A percentile compares a stretch with the other conserved stretches of the same genome.
Conservation (phyloP, 2,888 invertebrate species). For the Sminthurinus aureus region DNA sequence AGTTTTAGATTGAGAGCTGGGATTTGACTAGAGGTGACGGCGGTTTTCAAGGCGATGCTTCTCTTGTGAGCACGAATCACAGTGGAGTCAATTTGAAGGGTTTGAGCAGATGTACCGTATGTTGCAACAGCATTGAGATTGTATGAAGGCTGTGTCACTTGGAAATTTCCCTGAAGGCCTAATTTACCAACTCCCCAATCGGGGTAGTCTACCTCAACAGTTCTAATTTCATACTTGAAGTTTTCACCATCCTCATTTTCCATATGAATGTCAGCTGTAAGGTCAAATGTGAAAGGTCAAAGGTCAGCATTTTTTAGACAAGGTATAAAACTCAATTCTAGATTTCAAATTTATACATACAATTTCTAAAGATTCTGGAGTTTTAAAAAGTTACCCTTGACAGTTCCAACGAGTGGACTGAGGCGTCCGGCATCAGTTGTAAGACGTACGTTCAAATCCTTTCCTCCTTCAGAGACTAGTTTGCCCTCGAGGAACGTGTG, state of each 20-base stretch:
- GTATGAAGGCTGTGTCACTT: slow-evolving; percentile 2
- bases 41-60: background rate
- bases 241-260: slow-evolving; percentile 36
- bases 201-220: slow-evolving; percentile 26
- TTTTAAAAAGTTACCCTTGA: slow-evolving; percentile 44
- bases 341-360: background rate
- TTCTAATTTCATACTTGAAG: slow-evolving; percentile 26
- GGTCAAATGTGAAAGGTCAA: slow-evolving; percentile 18
- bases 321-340: background rate
- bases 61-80: slow-evolving; percentile 13
- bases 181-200: slow-evolving; percentile 36
- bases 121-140: background rate
- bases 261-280: slow-evolving; percentile 22
- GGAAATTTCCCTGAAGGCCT: slow-evolving; percentile 19
- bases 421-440: slow-evolving; percentile 48
- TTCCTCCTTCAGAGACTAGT: slow-evolving; percentile 46
- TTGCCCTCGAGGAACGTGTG: slow-evolving; percentile 62
- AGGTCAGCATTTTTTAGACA: background rate
- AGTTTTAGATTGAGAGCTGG: slow-evolving; percentile 20
- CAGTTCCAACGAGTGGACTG: slow-evolving; percentile 43
- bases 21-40: background rate
- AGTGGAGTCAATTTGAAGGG: background rate
- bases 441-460: slow-evolving; percentile 48
- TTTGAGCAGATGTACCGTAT: slow-evolving; percentile 18
- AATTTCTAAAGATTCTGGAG: background rate